Evolutionary conservation across 2,113 vertebrate genomes (phyloP), one percentile per base, ranked within the genome.

Genomic region (Gavia stellata): DNA sequence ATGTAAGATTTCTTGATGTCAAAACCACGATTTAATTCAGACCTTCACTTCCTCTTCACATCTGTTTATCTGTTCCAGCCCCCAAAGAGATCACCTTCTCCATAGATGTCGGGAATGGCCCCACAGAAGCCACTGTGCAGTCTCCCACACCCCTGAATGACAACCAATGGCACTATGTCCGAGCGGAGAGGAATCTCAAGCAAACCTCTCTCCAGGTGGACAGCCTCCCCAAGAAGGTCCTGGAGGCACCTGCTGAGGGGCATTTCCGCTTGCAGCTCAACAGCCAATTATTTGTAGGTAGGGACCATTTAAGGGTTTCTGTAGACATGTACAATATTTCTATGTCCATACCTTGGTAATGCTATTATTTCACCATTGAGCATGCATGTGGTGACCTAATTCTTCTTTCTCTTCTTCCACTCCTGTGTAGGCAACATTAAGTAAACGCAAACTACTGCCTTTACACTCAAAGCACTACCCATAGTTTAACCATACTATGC

Each of bases 251-350:
- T 2, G 93, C 98, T 15, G 99, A 99, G 34, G 99, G 98, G 53
- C 98, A 99, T 73, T 98, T 99, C 66, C 99, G 98, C 74, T 86
- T 99, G 34, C 98, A 99, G 92, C 98, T 99, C 83, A 99, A 98
- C 97, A 99, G 98, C 97, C 99, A 99, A 77, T 98, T 99, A 67
- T 99, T 99, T 96, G 98, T 99, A 97, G 99, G 99, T 99, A 99
- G 72, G 99, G 70, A 86, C 72, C 36, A 45, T 50, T 31, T 80
- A 77, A 72, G 55, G 42, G 47, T 36, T 86, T 53, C 67, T 67
- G 33, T 20, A 88, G 29, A 44, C 81, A 9, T 3, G 9, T 47
- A 17, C 33, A 44, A 3, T 61, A 12, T 33, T 88, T 82, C 18
- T 42, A 0, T 61, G 38, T 72, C 44, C 34, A 1, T 20, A 9